Percentiles rank a stretch among this genome's conserved stretches.
These are phyloP conservation scores for Leucosticte australis DNA, from an alignment of 2,113 vertebrate species.

Conservation along the genomic window DNA sequence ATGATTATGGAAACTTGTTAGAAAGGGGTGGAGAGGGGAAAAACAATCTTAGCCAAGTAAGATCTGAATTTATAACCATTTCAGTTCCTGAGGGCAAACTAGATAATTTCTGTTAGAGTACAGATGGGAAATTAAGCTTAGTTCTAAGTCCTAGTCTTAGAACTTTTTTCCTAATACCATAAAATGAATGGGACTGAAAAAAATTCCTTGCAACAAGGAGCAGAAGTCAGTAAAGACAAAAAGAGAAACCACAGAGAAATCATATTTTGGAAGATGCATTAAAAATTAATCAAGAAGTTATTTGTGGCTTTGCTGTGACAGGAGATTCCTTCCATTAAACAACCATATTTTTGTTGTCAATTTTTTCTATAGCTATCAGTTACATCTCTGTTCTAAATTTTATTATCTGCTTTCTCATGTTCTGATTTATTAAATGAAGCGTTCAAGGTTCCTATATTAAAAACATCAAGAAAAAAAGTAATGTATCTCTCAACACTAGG, in stretches of 20 bases:
- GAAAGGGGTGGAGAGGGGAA: rapidly evolving
- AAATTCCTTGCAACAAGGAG: neutral
- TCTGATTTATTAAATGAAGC: neutral
- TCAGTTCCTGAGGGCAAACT: neutral
- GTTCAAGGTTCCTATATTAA: neutral
- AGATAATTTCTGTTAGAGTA: neutral
- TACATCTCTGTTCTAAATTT: neutral
- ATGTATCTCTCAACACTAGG: neutral
- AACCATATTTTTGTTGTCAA: neutral
- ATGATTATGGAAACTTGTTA: neutral
- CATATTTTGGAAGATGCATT: neutral
- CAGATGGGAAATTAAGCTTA: neutral
- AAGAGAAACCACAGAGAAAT: neutral
- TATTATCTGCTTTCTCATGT: neutral
- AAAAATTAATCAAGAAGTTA: neutral
- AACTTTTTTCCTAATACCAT: neutral
- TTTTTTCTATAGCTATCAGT: neutral
- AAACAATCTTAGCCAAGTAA: neutral
- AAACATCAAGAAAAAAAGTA: neutral
- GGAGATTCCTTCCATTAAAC: neutral
- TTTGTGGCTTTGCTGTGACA: neutral
- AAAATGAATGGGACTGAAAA: neutral
- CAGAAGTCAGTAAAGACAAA: neutral
- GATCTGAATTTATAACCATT: neutral
- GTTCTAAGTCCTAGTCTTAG: neutral